Conservation (phyloP, 2,113 vertebrate genomes). For the Stegastes partitus region DNA sequence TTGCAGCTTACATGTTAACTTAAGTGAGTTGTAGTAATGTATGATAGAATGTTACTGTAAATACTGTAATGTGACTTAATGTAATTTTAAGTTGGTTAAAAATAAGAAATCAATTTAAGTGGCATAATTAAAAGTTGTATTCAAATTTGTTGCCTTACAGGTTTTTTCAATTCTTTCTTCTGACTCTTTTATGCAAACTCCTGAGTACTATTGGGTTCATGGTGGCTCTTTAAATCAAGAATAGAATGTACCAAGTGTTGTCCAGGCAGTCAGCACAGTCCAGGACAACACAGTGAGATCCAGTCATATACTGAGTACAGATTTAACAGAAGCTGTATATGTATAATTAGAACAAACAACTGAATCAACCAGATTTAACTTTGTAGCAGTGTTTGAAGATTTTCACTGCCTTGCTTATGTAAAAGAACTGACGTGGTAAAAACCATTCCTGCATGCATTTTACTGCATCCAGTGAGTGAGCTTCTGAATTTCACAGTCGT, state of each 20-base stretch:
- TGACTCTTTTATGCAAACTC: not conserved
- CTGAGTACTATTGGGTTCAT: not conserved
- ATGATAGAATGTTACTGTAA: no score
- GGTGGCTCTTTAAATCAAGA: not conserved
- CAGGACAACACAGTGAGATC: not conserved
- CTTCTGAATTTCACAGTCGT: constrained; percentile 50
- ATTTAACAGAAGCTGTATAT: not conserved
- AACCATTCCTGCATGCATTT: constrained; percentile 12
- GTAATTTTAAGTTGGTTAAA: no score
- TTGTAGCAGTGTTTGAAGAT: constrained; percentile 1
- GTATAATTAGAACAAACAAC: not conserved
- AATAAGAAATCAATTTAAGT: no score
- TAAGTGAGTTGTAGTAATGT: no score
- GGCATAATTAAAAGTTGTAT: no score
- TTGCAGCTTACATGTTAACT: no score
- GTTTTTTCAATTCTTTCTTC: no score
- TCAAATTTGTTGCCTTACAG: no score
- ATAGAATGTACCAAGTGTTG: not conserved
- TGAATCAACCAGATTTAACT: constrained; percentile 8
- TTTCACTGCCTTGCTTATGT: constrained; percentile 4
- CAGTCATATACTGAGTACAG: not conserved
- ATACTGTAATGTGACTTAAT: no score
- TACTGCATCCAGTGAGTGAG: constrained; percentile 16
- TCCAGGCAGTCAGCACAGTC: not conserved
- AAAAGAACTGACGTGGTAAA: constrained; percentile 16